Base-by-base conservation (phyloP, 2,113 vertebrate species). In the Seriola aureovittata region DNA sequence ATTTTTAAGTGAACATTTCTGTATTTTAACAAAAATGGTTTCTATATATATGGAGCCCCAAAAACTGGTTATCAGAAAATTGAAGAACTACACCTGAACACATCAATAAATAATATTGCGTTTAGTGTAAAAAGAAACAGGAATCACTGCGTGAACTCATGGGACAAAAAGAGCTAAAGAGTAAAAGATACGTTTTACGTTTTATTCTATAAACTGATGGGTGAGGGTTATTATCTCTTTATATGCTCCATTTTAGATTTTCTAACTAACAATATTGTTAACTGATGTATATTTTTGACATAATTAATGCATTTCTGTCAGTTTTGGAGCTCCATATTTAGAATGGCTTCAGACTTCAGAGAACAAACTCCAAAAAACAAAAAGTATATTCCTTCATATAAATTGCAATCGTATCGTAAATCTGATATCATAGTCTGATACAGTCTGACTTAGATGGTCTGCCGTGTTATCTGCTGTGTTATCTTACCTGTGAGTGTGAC, bases 401-500 rank as follows among this genome's bases (percentile, higher is more conserved):
- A 4, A 57, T 23, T 11, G 16, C 29, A 23, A 50, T 58, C 29
- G 52, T 21, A 14, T 14, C 29, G 4, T 0, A 11, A 11, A 11
- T 42, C 40, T 42, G 40, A 36, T 36, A 2, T 29, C 29, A 29
- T 29, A 12, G 29, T 8, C 21, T 21, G 7, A 34, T 29, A 29
- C 29, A 29, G 29, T 29, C 29, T 7, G 10, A 23, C 25, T 25
- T 25, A 25, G 25, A 25, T 25, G 25, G 25, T 25, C 25, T 25
- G 25, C 25, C 25, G 25, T 25, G 25, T 25, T 25, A 25, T 25
- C 25, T 25, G 25, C 25, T 25, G 25, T 13, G 38, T 52, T 62
- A 34, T 40, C 96, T 96, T 93, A 99, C 98, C 97, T 85, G 96
- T 76, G 52, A 98, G 81, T 78, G 94, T 91, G 80, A 96, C 78